A percentile compares a stretch with the other conserved stretches of the same genome.
Conservation (phyloP, 92 coral and sea anemone genomes). For the Paramuricea clavata region DNA sequence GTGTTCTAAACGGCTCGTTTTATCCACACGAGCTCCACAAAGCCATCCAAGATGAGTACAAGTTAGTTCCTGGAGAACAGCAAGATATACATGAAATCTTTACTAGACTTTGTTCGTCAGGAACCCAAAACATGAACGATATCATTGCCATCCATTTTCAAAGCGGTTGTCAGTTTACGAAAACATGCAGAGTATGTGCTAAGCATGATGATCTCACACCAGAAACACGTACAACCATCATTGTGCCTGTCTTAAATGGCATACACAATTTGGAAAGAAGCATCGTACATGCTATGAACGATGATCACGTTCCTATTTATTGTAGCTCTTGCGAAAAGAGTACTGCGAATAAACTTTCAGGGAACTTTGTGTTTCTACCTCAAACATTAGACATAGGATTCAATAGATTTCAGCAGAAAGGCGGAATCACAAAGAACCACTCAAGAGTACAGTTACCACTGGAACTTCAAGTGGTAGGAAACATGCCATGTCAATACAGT, state of each 20-base stretch:
- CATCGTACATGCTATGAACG: background rate
- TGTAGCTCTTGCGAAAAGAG: background rate
- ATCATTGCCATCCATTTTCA: conserved; percentile 22
- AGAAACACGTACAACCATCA: background rate
- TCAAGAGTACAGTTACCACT: background rate
- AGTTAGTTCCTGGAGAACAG: background rate
- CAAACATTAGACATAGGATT: background rate
- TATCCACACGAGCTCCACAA: background rate
- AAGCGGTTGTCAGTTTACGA: background rate
- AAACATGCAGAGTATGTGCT: background rate
- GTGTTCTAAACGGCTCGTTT: background rate
- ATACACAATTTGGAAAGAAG: background rate
- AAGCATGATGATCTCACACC: background rate
- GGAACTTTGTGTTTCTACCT: background rate
- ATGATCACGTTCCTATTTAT: background rate
- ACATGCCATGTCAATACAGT: background rate
- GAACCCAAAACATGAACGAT: background rate
- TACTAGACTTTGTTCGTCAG: background rate
- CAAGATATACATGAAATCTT: conserved; percentile 3
- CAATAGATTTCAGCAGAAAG: background rate
- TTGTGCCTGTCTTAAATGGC: background rate
- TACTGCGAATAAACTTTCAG: background rate
- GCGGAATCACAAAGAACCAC: background rate
- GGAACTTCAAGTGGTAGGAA: background rate
- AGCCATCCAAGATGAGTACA: background rate